phyloP scores from a whole-genome alignment of 2,888 invertebrate species.

The Odontothrips loti region DNA sequence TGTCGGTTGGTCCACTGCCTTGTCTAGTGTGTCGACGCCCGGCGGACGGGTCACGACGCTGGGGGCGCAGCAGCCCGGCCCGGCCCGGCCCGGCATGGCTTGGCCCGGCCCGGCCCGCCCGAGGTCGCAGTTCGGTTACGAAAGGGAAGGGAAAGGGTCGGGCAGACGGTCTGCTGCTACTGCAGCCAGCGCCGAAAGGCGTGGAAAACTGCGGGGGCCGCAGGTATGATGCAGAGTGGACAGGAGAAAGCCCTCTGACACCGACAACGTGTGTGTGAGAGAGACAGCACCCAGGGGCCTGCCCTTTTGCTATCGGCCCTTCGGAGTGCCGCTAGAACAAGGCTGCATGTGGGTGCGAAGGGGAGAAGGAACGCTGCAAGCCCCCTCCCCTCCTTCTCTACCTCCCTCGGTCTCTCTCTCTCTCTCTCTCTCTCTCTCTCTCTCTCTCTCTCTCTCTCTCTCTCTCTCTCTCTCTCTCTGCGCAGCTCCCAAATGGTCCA shows the following conservation, averaged over 20 bases:
- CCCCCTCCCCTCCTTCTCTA: neutral
- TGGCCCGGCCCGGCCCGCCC: neutral
- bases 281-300: neutral
- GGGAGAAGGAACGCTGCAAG: neutral
- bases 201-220: too few species aligned
- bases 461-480: neutral
- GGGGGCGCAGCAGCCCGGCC: neutral
- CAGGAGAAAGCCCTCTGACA: neutral
- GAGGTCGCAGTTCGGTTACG: constrained; percentile 1
- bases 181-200: too few species aligned
- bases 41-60: neutral
- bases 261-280: neutral
- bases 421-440: neutral
- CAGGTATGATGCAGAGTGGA: too few species aligned
- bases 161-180: too few species aligned
- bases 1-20: too few species aligned
- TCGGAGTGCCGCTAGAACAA: neutral
- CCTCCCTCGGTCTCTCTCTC: neutral
- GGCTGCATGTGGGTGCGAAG: constrained; percentile 9
- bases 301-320: too few species aligned
- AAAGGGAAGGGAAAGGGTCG: neutral
- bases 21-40: neutral
- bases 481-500: constrained; percentile 12
- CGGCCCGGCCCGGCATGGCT: neutral
- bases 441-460: neutral